Evolutionary conservation across 2,888 invertebrate species (phyloP), one percentile per base, ranked within the genome.

Genomic region (Gryllus longicercus): DNA sequence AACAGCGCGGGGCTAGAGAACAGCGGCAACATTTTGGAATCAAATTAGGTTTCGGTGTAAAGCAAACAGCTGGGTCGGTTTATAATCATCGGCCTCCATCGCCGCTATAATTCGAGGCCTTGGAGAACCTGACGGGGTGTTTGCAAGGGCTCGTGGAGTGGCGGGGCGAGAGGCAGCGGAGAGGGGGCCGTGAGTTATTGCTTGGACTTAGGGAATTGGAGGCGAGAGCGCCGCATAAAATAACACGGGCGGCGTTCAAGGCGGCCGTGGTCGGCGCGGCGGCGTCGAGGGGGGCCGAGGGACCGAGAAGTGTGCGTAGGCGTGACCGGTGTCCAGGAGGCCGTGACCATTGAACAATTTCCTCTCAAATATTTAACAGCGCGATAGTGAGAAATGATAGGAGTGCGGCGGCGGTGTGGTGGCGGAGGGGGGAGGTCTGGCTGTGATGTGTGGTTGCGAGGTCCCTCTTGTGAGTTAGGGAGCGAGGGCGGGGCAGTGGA

Each of bases 41-140:
- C 63, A 63, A 63, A 63, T 63, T 63, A 63, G 63, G 63, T 63
- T 63, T 63, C 63, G 63, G 63, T n/a, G 63, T n/a, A 63, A n/a
- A 63, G n/a, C 63, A 63, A 63, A 63, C 63, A 63, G 63, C 63
- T 63, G 16, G 63, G 63, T 18, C 63, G 63, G 63, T 63, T 14
- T 63, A 63, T 63, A 63, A 63, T 63, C 14, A 63, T 63, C 63
- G 63, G 14, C 12, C 63, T n/a, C 14, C 63, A 63, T 63, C 63
- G 63, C 38, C 38, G 38, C 38, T 38, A 38, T 38, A 38, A 38
- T 38, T 5, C 38, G 38, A 38, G 38, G 38, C 38, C 38, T 38
- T 10, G 63, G 63, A n/a, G 63, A 63, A n/a, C 63, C 63, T 63
- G 14, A n/a, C 16, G 16, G n/a, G 63, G 14, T 63, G 63, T 63